Base-by-base conservation (phyloP, 2,797 vertebrate species). In the Acomys russatus region DNA sequence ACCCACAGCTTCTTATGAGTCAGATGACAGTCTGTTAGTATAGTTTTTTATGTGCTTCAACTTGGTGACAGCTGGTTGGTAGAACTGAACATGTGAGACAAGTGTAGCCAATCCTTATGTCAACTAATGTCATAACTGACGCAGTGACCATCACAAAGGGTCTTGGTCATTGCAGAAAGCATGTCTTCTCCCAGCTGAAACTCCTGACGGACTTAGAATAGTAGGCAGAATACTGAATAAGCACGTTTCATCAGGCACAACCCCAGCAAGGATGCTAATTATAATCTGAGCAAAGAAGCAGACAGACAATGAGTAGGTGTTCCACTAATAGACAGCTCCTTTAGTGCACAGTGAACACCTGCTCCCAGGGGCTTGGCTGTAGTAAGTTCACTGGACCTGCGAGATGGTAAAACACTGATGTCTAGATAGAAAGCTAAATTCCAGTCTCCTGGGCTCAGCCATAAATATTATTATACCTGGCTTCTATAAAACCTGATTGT, bases 261-360 rank as follows among this genome's bases (percentile, higher is more conserved):
- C 3, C 2, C 28, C 6, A 33, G 51, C 20, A 35, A 4, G 33
- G 44, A 56, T 68, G 9, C 51, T 59, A 28, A 64, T 25, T 23
- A 91, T 0, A 71, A n/a, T 6, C 30, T 12, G 9, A 80, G 1
- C 1, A 88, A 74, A 73, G 54, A 49, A 78, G 30, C 33, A 54
- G 38, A 51, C 9, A 7, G 2, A 2, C 6, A 5, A 1, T n/a
- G 25, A 56, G 28, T 33, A 18, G 3, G 28, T 4, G 12, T 71
- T 10, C 28, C 25, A 35, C 3, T 51, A 9, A 25, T 15, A 9
- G 6, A 12, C 18, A 74, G 68, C 33, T 14, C 12, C 22, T 9
- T 2, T 22, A 35, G 1, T 20, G 15, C 35, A 64, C 2, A 6
- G 28, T 6, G 63, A 54, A 30, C 1, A 4, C 9, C 35, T 38